phyloP scores from a whole-genome alignment of 2,888 invertebrate genomes.

The Sinhomidia bicolor region DNA sequence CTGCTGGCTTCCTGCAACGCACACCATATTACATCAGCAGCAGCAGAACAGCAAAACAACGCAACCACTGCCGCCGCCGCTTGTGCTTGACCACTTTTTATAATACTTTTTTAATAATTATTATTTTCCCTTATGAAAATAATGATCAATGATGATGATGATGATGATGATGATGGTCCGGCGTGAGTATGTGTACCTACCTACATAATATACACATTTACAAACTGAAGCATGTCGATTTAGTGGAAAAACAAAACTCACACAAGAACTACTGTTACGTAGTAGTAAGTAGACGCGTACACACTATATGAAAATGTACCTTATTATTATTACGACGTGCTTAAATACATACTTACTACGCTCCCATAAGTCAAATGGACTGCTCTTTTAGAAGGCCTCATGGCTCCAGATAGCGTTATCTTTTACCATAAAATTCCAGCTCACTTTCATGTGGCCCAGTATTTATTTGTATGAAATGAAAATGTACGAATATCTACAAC shows the following conservation, averaged over 20 bases:
- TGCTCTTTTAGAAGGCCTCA: constrained; percentile 23
- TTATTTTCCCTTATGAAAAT: constrained; percentile 14
- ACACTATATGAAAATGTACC: too few relatives aligned
- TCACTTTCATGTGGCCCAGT: background rate
- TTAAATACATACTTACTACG: background rate
- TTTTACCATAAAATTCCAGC: constrained; percentile 39
- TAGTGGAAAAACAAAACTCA: constrained; percentile 5
- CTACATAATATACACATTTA: too few relatives aligned
- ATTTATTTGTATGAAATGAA: background rate
- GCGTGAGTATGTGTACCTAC: too few relatives aligned
- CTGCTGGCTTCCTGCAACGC: constrained; percentile 18
- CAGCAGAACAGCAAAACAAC: too few relatives aligned
- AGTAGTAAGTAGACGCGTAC: too few relatives aligned
- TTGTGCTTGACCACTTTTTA: constrained; percentile 8
- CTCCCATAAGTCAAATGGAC: background rate
- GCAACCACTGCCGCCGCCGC: background rate
- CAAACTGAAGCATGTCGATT: background rate
- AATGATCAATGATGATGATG: too few relatives aligned
- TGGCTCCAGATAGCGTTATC: constrained; percentile 43
- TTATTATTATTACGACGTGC: too few relatives aligned
- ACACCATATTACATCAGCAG: background rate
- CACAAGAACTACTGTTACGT: too few relatives aligned
- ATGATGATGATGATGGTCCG: background rate
- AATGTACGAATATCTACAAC: background rate
- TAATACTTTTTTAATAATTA: constrained; percentile 1